phyloP scores from a whole-genome alignment of 2,113 vertebrate species.

The Semnornis frantzii region DNA sequence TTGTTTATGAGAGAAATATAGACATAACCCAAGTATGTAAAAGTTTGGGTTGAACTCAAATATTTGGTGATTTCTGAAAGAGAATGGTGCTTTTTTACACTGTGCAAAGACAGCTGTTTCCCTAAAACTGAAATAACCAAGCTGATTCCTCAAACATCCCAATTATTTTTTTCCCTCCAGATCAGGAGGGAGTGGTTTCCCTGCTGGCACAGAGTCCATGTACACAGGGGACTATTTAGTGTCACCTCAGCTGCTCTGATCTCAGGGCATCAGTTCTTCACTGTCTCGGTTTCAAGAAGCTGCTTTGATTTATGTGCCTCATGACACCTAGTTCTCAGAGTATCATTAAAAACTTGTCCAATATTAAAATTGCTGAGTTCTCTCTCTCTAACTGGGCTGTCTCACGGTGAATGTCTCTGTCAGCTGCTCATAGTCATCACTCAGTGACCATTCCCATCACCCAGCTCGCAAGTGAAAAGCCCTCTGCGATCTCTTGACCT shows the following conservation, averaged over 20 bases:
- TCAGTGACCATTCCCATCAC: neutral
- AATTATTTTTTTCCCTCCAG: neutral
- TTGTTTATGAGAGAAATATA: neutral
- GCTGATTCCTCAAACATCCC: neutral
- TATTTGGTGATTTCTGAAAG: neutral
- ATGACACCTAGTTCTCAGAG: slow-evolving; percentile 33
- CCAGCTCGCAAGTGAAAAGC: slow-evolving; percentile 26
- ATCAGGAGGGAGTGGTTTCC: neutral
- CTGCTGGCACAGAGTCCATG: neutral
- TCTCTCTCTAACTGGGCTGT: neutral
- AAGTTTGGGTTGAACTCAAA: neutral
- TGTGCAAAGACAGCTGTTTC: neutral
- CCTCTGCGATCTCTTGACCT: slow-evolving; percentile 27
- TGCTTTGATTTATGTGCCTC: slow-evolving; percentile 44
- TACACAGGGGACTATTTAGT: neutral
- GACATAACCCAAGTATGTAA: neutral
- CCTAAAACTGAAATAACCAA: neutral
- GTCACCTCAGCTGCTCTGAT: slow-evolving; percentile 45
- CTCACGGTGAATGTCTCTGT: neutral
- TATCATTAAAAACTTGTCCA: neutral
- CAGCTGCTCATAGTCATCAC: slow-evolving; percentile 46
- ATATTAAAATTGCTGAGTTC: slow-evolving; percentile 45
- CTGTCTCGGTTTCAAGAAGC: slow-evolving; percentile 38
- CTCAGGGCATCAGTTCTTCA: neutral
- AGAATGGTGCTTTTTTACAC: neutral